Evolutionary conservation across 2,888 invertebrate species (phyloP), one percentile per base, ranked within the genome.

Genomic region (Eupeodes luniger): DNA sequence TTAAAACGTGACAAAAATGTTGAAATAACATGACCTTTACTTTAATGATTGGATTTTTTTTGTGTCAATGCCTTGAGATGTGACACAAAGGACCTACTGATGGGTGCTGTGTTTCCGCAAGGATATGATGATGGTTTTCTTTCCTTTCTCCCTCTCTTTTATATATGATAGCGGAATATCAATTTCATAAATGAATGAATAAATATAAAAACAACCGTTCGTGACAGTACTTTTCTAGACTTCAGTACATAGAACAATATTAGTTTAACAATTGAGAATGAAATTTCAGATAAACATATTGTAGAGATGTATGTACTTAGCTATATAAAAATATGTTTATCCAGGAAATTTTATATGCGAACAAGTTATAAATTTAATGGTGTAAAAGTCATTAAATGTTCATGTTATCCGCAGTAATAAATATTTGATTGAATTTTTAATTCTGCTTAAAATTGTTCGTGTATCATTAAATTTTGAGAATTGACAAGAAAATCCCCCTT

Each of bases 1-100:
- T 79, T 61, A 64, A 80, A 76, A 80, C 86, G 86, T 87, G 83
- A 83, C 75, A 57, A 69, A 82, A 82, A 86, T 86, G 78, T 78
- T 82, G 78, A 82, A 75, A 82, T 80, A 72, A 83, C 86, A 83
- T 80, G 80, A 80, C 79, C 83, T 83, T 61, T 72, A 77, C 66
- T 64, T 83, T 80, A 76, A 72, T 76, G 86, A 76, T 80, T 83
- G 86, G 79, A 80, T 87, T 87, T 72, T 72, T 57, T 27, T 55
- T 40, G 5, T 55, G 2, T 57, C 0, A 49, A 16, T 27, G 27
- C 51, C 12, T 49, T 40, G 47, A 47, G 10, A 12, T 59, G 27
- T 66, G 66, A 47, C 47, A 44, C 49, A 76, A 79, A 69, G 62
- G 75, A 75, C 75, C 44, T 27, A 27, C 27, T 81, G 55, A 69